Evolutionary conservation across 1,140 invertebrate species (phyloP).

Genomic region (Leptinotarsa lineolata): DNA sequence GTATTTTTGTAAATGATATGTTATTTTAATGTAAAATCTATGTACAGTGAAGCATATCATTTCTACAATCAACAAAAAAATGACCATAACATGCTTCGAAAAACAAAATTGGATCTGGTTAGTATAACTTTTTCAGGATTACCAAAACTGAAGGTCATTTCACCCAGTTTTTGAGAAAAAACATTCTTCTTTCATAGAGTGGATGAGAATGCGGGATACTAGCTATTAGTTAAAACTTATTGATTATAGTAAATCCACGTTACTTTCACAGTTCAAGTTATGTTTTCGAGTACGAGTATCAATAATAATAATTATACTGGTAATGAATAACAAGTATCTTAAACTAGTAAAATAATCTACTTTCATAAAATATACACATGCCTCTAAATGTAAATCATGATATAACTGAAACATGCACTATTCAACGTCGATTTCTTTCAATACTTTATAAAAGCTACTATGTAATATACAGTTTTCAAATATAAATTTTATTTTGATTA

Average conservation of each 20-base stretch:
- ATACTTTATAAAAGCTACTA: slow-evolving; percentile 26
- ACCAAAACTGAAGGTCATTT: neutral
- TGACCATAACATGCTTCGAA: neutral
- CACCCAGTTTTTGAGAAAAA: neutral
- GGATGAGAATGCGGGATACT: neutral
- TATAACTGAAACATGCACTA: slow-evolving; percentile 4
- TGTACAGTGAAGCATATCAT: slow-evolving; percentile 2
- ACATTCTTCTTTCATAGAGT: neutral
- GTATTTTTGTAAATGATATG: neutral
- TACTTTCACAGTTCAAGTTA: neutral
- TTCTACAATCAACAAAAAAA: neutral
- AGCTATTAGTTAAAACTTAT: neutral
- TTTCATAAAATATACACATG: slow-evolving; percentile 3
- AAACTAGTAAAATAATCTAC: neutral
- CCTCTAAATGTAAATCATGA: slow-evolving; percentile 11
- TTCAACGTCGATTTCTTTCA: neutral
- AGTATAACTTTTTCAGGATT: neutral
- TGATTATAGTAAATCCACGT: neutral
- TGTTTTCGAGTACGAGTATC: neutral
- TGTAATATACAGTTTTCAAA: slow-evolving; percentile 1
- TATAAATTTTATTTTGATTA: slow-evolving; percentile 14
- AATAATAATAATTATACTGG: neutral
- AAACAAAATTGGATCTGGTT: neutral
- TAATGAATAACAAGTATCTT: neutral
- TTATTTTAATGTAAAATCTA: neutral